A percentile compares a stretch with the other conserved stretches of the same genome.
Evolutionary conservation across 2,888 invertebrate species (phyloP).

Genomic region (Shargacucullia verbasci): DNA sequence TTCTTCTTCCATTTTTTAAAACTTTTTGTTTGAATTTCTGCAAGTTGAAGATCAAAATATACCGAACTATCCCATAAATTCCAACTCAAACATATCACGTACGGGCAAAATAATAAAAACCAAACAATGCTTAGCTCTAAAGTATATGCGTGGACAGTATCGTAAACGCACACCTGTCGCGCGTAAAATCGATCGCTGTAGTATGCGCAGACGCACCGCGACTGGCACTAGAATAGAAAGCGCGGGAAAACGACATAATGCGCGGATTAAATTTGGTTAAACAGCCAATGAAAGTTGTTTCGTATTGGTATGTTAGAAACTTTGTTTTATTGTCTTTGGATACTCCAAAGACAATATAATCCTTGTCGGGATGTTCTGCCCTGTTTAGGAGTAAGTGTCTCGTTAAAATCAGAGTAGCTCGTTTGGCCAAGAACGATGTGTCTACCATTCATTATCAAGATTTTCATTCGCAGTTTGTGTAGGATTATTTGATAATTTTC

Average conservation of each 20-base stretch:
- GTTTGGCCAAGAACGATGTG: no score
- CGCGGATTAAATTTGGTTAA: constrained; percentile 67
- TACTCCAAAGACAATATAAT: constrained; percentile 1
- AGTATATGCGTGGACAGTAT: constrained; percentile 26
- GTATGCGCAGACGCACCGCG: constrained; percentile 55
- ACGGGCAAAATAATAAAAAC: constrained; percentile 17
- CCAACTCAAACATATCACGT: constrained; percentile 6
- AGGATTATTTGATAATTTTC: no score
- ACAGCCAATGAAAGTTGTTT: constrained; percentile 64
- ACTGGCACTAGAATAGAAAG: constrained; percentile 63
- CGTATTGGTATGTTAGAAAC: constrained; percentile 51
- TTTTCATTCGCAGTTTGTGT: no score
- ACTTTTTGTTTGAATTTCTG: no score
- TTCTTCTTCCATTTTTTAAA: no score
- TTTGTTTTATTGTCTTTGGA: constrained; percentile 43
- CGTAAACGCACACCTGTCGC: constrained; percentile 30
- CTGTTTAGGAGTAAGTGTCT: constrained; percentile 10
- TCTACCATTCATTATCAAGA: no score
- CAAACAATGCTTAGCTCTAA: constrained; percentile 27
- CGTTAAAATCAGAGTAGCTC: constrained; percentile 5
- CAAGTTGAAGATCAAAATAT: no score
- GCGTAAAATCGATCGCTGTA: constrained; percentile 43
- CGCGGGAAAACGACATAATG: constrained; percentile 66
- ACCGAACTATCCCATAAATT: constrained; percentile 1
- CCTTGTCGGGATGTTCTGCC: constrained; percentile 21